phyloP scores from a whole-genome alignment of 2,113 vertebrate species.

The Rhynchopsitta pachyrhyncha region DNA sequence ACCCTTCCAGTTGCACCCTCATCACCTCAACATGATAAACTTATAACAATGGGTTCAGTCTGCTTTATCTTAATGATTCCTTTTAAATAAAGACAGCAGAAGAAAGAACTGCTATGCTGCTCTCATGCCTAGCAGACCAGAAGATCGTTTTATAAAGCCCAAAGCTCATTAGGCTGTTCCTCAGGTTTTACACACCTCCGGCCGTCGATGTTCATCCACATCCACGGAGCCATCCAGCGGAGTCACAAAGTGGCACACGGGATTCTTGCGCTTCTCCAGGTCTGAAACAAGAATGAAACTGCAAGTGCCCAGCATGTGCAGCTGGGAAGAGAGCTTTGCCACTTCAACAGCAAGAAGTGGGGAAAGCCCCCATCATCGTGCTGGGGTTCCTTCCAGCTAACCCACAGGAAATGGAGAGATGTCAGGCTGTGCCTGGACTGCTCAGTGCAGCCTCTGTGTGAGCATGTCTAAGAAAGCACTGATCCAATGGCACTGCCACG shows the following conservation, averaged over 20 bases:
- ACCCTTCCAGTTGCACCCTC: not conserved
- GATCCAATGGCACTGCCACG: not conserved
- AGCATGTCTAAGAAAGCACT: not conserved
- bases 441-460: not conserved
- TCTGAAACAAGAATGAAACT: conserved; percentile 71
- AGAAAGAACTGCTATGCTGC: not conserved
- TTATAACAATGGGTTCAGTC: not conserved
- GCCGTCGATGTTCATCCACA: conserved; percentile 84
- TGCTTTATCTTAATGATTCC: not conserved
- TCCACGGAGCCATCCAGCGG: conserved; percentile 90
- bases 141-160: not conserved
- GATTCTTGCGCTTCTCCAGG: conserved; percentile 92
- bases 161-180: not conserved
- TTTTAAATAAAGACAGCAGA: not conserved
- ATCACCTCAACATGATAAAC: not conserved
- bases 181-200: conserved; percentile 78
- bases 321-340: not conserved
- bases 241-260: conserved; percentile 95
- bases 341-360: not conserved
- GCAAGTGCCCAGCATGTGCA: accelerated
- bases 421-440: not conserved
- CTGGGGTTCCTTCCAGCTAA: not conserved
- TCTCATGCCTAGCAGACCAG: not conserved
- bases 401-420: not conserved
- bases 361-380: not conserved